Conservation (phyloP, 2,797 vertebrate genomes). For the Crocodylus rhombifer region DNA sequence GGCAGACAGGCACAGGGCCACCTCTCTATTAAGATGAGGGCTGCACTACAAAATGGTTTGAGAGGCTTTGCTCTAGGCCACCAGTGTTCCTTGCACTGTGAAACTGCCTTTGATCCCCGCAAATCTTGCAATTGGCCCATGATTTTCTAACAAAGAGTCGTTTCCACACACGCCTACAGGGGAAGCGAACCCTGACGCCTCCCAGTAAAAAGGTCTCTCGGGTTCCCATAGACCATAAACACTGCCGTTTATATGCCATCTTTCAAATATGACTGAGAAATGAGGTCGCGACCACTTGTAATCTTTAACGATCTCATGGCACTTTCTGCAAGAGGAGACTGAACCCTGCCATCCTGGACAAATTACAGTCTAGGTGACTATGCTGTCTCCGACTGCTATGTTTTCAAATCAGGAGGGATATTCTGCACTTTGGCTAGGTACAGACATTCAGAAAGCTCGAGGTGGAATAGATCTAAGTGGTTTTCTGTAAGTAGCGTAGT, state of each 20-base stretch:
- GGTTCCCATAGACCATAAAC: neutral
- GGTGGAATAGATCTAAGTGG: too few relatives aligned
- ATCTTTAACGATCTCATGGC: accelerated
- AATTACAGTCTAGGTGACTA: neutral
- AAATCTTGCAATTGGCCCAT: neutral
- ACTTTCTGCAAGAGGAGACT: neutral
- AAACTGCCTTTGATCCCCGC: neutral
- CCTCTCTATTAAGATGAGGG: neutral
- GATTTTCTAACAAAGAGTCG: neutral
- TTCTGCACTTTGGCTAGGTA: neutral
- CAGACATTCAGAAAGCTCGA: too few relatives aligned
- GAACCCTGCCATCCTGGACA: neutral
- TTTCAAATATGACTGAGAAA: neutral
- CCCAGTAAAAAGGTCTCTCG: neutral
- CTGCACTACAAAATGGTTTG: neutral
- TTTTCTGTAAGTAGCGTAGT: too few relatives aligned
- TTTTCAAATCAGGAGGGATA: neutral
- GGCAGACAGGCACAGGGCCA: neutral
- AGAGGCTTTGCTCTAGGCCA: neutral
- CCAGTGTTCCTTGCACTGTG: neutral
- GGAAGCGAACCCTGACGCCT: neutral
- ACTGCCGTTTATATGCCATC: neutral
- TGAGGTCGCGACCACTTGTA: neutral
- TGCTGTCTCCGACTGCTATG: neutral
- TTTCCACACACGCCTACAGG: neutral